These are phyloP conservation scores for Adelosebastes latens DNA, from an alignment of 2,797 vertebrate species.

Conservation along the genomic window DNA sequence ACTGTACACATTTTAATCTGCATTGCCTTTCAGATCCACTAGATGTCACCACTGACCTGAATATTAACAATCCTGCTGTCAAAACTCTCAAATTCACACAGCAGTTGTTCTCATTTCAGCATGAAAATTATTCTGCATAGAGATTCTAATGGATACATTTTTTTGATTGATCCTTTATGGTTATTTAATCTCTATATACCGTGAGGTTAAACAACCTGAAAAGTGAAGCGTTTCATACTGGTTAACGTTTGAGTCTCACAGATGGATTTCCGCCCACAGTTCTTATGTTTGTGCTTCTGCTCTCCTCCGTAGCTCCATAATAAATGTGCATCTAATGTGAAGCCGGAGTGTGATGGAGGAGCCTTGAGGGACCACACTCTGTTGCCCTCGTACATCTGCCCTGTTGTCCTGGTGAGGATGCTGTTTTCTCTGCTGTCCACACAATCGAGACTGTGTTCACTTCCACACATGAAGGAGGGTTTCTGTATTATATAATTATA, in stretches of 20 bases:
- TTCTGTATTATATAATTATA: neutral
- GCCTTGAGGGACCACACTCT: constrained; percentile 91
- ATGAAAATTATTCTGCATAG: neutral
- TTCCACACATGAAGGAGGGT: neutral
- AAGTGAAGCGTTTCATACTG: neutral
- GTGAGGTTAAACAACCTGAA: neutral
- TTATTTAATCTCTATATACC: neutral
- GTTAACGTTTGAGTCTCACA: constrained; percentile 20
- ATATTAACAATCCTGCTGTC: neutral
- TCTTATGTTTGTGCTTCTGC: constrained; percentile 50
- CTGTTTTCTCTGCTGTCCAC: neutral
- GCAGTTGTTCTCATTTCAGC: neutral
- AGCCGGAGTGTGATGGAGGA: constrained; percentile 91
- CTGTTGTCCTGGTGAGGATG: constrained; percentile 88
- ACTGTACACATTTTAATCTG: no score
- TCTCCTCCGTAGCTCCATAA: constrained; percentile 89
- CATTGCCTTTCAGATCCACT: constrained; percentile 39
- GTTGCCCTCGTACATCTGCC: constrained; percentile 92
- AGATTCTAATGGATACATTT: neutral
- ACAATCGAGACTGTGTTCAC: neutral
- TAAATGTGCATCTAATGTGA: constrained; percentile 90
- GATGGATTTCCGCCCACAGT: constrained; percentile 54
- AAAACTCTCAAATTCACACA: neutral
- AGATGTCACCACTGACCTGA: constrained; percentile 52
- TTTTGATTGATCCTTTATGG: neutral